Evolutionary conservation across 2,888 invertebrate species (phyloP).

Genomic region (Hypomecis punctinalis): DNA sequence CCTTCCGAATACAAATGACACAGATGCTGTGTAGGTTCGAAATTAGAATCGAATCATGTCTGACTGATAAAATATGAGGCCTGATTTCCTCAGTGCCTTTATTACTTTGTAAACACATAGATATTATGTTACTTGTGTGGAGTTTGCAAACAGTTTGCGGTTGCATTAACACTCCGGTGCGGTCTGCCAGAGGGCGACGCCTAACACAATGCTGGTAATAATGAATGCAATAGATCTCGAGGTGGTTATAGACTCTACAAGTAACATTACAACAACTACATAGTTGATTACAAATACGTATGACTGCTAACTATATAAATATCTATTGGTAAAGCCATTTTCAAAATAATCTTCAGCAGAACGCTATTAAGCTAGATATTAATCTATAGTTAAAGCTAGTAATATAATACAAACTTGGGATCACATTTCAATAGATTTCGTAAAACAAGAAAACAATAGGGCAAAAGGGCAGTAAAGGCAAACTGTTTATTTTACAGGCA

Average conservation of each 20-base stretch:
- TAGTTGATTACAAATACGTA: too few relatives aligned
- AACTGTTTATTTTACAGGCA: conserved; percentile 75
- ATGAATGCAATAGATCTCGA: conserved; percentile 24
- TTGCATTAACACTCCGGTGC: conserved; percentile 57
- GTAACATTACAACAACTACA: neutral
- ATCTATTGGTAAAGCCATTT: too few relatives aligned
- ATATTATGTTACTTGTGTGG: conserved; percentile 44
- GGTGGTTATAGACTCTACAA: neutral
- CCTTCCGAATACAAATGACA: too few relatives aligned
- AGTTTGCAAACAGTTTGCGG: conserved; percentile 65
- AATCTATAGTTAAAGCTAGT: too few relatives aligned
- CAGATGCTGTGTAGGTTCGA: too few relatives aligned
- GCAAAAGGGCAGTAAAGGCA: conserved; percentile 63
- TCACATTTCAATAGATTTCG: conserved; percentile 49
- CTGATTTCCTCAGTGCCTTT: neutral
- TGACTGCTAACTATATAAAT: too few relatives aligned
- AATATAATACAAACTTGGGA: conserved; percentile 2
- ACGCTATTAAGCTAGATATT: too few relatives aligned
- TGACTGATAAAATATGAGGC: too few relatives aligned
- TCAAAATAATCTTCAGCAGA: too few relatives aligned
- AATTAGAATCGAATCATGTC: too few relatives aligned
- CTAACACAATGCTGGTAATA: conserved; percentile 27
- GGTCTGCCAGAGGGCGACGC: conserved; percentile 34
- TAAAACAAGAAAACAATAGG: conserved; percentile 60
- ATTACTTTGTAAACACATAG: neutral